Conservation (phyloP, 2,113 vertebrate genomes). For the Syngnathus scovelli region DNA sequence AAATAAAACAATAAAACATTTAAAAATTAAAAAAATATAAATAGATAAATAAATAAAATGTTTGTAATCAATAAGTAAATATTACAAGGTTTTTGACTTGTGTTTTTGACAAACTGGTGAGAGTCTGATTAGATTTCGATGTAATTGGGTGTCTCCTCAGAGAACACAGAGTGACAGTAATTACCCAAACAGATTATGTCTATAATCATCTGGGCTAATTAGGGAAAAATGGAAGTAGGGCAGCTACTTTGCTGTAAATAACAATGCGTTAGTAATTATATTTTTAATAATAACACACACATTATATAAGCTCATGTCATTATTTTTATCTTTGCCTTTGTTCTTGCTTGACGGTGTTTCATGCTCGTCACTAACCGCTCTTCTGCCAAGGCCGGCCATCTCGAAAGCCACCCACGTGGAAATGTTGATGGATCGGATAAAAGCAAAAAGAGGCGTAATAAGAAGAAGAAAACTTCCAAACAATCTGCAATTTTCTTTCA, state of each 20-base stretch:
- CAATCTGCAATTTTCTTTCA: neutral
- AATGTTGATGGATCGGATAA: neutral
- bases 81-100: neutral
- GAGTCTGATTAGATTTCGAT: conserved; percentile 16
- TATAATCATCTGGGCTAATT: conserved; percentile 28
- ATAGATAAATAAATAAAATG: no score
- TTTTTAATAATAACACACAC: neutral
- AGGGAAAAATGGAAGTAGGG: conserved; percentile 25
- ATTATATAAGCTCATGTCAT: neutral
- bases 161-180: conserved; percentile 4
- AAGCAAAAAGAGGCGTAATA: neutral
- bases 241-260: conserved; percentile 10
- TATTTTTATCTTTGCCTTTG: neutral
- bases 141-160: conserved; percentile 1
- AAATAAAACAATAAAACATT: no score
- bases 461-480: neutral
- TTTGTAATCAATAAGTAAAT: neutral
- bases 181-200: conserved; percentile 29
- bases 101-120: neutral
- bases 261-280: conserved; percentile 8
- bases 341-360: neutral
- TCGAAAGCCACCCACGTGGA: neutral
- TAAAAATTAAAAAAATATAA: no score
- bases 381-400: neutral
- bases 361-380: neutral